Evolutionary conservation across 2,888 invertebrate species (phyloP).

Genomic region (Melitaea athalia): DNA sequence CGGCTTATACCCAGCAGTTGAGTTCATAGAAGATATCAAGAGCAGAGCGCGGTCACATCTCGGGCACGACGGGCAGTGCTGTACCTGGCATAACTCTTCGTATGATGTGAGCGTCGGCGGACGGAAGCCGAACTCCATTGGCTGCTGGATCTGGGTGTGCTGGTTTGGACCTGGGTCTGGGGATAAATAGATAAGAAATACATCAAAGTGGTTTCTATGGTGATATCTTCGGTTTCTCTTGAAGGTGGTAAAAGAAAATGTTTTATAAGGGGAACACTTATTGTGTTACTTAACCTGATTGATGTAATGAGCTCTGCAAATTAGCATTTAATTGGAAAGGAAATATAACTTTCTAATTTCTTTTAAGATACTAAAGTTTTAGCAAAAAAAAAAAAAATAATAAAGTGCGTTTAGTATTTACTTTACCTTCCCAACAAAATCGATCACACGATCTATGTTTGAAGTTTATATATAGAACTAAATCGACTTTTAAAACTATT

Average conservation of each 20-base stretch:
- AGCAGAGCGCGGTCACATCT: slow-evolving; percentile 70
- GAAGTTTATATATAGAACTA: too few species aligned
- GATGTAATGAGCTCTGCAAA: too few species aligned
- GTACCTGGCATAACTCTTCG: slow-evolving; percentile 74
- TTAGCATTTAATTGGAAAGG: too few species aligned
- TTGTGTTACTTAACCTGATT: too few species aligned
- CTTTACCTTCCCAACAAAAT: too few species aligned
- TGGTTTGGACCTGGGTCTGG: slow-evolving; percentile 65
- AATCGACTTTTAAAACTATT: too few species aligned
- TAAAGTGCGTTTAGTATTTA: too few species aligned
- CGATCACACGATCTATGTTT: too few species aligned
- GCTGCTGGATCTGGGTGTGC: slow-evolving; percentile 57
- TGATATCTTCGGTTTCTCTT: neutral
- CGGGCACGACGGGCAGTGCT: slow-evolving; percentile 72
- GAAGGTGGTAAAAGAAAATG: neutral
- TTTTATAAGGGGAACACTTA: neutral
- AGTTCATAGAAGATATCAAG: slow-evolving; percentile 76
- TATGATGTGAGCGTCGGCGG: slow-evolving; percentile 71
- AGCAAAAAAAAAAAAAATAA: too few species aligned
- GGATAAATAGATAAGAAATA: neutral
- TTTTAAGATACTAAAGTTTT: too few species aligned
- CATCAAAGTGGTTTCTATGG: neutral
- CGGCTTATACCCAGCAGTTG: slow-evolving; percentile 75
- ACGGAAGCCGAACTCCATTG: slow-evolving; percentile 69
- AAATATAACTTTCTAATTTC: too few species aligned